phyloP scores from a whole-genome alignment of 2,797 vertebrate species.

The Morelia viridis region DNA sequence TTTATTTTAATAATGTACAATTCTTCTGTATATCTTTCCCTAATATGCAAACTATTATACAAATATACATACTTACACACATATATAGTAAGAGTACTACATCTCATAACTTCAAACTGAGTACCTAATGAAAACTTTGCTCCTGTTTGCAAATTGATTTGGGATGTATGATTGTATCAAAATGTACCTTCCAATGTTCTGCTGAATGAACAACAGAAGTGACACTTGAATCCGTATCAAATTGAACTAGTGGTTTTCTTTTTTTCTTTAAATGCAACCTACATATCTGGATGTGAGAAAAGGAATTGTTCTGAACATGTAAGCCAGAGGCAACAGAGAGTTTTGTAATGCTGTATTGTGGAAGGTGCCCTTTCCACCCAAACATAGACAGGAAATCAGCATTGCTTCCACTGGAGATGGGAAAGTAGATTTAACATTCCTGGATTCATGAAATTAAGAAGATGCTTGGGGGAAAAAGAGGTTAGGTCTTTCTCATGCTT shows the following conservation, averaged over 20 bases:
- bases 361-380: background rate
- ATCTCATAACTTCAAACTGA: background rate
- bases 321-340: slow-evolving; percentile 26
- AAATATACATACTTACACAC: background rate
- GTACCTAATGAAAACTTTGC: background rate
- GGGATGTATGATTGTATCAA: background rate
- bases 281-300: background rate
- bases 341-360: slow-evolving; percentile 11
- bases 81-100: background rate
- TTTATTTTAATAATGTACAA: background rate
- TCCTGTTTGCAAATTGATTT: background rate
- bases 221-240: background rate
- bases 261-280: background rate
- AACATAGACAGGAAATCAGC: background rate
- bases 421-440: slow-evolving; percentile 21
- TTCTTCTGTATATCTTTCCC: background rate
- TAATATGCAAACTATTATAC: background rate
- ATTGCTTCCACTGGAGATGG: background rate
- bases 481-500: background rate
- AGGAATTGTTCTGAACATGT: slow-evolving; percentile 28
- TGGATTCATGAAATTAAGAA: slow-evolving; percentile 12
- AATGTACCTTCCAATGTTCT: background rate
- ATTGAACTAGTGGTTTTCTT: background rate
- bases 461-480: background rate
- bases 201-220: background rate